phyloP scores from a whole-genome alignment of 1,140 invertebrate species.

The Papilio xuthus region DNA sequence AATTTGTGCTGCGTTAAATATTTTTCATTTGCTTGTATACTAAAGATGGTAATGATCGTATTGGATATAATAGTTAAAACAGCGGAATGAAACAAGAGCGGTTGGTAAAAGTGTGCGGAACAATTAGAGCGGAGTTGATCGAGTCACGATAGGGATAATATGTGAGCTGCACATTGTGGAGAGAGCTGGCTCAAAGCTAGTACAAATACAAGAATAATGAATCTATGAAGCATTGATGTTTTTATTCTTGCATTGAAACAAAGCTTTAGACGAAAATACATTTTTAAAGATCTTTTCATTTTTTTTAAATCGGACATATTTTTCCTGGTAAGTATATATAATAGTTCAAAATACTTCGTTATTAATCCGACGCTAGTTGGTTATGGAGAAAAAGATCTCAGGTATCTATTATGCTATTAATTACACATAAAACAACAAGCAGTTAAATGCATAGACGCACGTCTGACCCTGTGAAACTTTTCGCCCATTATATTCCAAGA shows the following conservation, averaged over 20 bases:
- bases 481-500: constrained; percentile 53
- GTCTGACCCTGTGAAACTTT: constrained; percentile 44
- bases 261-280: neutral
- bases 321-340: neutral
- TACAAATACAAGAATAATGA: constrained; percentile 18
- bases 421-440: constrained; percentile 1
- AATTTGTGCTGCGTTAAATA: no score
- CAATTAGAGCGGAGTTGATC: constrained; percentile 70
- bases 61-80: neutral
- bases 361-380: neutral
- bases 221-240: neutral
- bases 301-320: neutral
- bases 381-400: neutral
- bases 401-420: neutral
- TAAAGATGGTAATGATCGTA: neutral
- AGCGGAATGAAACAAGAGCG: constrained; percentile 38
- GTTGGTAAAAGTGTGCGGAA: constrained; percentile 62
- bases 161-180: constrained; percentile 52
- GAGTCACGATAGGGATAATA: constrained; percentile 60
- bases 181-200: constrained; percentile 55
- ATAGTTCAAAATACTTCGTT: no score
- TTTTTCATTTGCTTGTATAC: neutral
- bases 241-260: neutral
- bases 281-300: neutral
- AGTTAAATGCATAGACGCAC: constrained; percentile 29